These are phyloP conservation scores for Pseudorhombus dupliciocellatus DNA, from an alignment of 2,113 vertebrate genomes.

Conservation along the genomic window DNA sequence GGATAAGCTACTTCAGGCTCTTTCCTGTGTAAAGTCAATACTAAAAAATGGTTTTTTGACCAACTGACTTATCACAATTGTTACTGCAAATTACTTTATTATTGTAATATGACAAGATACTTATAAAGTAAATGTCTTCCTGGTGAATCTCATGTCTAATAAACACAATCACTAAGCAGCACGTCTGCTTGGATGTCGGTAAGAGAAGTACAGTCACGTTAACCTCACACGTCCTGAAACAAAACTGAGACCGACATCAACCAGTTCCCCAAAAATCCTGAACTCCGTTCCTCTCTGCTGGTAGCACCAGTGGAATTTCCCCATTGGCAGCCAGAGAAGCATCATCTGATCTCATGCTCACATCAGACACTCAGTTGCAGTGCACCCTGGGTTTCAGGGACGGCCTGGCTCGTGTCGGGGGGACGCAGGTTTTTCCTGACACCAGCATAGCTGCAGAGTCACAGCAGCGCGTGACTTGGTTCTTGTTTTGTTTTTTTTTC, in stretches of 20 bases:
- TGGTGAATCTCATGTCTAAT: too few relatives aligned
- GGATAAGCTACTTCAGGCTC: neutral
- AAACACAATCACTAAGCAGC: too few relatives aligned
- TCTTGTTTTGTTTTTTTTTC: neutral
- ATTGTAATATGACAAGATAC: too few relatives aligned
- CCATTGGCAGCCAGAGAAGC: slow-evolving; percentile 26
- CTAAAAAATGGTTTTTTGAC: too few relatives aligned
- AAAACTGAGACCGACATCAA: neutral
- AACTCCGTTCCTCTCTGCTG: slow-evolving; percentile 12
- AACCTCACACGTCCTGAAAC: neutral
- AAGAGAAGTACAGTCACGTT: neutral
- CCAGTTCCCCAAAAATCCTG: slow-evolving; percentile 5
- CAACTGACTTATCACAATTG: too few relatives aligned
- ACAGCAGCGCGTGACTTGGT: slow-evolving; percentile 12
- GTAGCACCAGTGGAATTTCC: slow-evolving; percentile 45
- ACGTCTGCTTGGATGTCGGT: too few relatives aligned
- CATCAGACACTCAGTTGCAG: neutral
- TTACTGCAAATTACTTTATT: too few relatives aligned
- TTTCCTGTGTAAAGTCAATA: neutral
- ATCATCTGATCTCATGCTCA: slow-evolving; percentile 43
- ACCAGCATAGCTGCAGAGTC: slow-evolving; percentile 37
- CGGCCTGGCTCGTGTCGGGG: slow-evolving; percentile 25
- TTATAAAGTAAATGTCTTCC: too few relatives aligned
- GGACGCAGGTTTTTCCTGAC: slow-evolving; percentile 31
- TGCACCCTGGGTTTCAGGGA: slow-evolving; percentile 6